Base-by-base conservation (phyloP, 2,113 vertebrate genomes). In the Leptobrachium leishanense region DNA sequence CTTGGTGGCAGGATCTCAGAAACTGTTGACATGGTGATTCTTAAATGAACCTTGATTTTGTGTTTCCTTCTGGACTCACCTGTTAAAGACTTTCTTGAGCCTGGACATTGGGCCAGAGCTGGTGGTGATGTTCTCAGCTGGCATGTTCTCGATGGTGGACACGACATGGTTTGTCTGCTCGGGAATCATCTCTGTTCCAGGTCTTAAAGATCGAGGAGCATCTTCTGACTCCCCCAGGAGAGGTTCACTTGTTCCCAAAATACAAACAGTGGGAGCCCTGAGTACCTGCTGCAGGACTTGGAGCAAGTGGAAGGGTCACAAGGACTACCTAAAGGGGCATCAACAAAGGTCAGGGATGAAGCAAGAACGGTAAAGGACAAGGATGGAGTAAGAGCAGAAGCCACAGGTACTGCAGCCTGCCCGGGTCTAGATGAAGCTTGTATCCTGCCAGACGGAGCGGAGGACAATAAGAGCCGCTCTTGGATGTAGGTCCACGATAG, bases 61-160 rank as follows among this genome's bases (percentile, higher is more conserved):
- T n/a, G n/a, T n/a, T n/a, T n/a, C n/a, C n/a, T n/a, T n/a, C n/a
- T 3, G 55, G 55, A 39, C 91, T 93, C 92, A 95, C 94, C 94
- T 95, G 92, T 91, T 95, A 85, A 95, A 87, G 81, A 95, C 93
- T 90, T 92, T 95, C 88, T 89, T 90, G 87, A 95, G 89, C 90
- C 94, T 85, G 87, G 94, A 94, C 84, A 89, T 86, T 83, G 93
- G 83, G 81, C 91, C 88, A 53, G 90, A 84, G 68, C 90, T 88
- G 76, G 92, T 85, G 81, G 91, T 82, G 64, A 84, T 86, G 81
- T 88, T 85, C 84, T 94, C 94, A 44, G 92, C 85, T 65, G 94
- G 93, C 87, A 95, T 90, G 84, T 92, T 92, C 86, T 95, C 94
- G 84, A 94, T 94, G 85, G 93, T 95, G 83, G 92, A 93, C 86